Evolutionary conservation across 2,113 vertebrate genomes (phyloP), one percentile per base, ranked within the genome.

Genomic region (Rhineura floridana): DNA sequence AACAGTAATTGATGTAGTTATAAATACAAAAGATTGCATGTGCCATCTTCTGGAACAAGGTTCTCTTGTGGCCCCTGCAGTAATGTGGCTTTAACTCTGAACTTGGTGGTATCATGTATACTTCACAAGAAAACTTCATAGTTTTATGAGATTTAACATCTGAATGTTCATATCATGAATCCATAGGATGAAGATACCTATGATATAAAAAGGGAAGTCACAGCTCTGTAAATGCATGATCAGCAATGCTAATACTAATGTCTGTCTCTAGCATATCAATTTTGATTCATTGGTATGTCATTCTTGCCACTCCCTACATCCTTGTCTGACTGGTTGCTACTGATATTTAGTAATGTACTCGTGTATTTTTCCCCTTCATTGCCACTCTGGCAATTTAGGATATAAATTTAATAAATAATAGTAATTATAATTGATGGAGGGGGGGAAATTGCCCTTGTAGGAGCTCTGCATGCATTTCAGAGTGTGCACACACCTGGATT

Each of bases 1-100:
- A 97, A 95, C 90, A 96, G 95, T 94, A 95, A 96, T 96, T 96
- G 94, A 95, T 96, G 89, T 96, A 93, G 95, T 94, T 96, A 88
- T 92, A 93, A 88, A 87, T 91, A 91, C 92, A 94, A 95, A 94
- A 96, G 93, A 94, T 94, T 94, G 91, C 85, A 94, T 94, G 94
- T 92, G 90, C 55, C 85, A 94, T 91, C 87, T 93, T 94, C 92
- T 93, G 89, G 87, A 92, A 0, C 0, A 93, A 93, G 85, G 89
- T 83, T 93, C 81, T 95, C 93, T 92, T 88, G 85, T 92, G 91
- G 79, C 44, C 94, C 69, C 87, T 83, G 82, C 77, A 79, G 92
- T 94, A 96, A 90, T 91, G 94, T 84, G 83, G 86, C 92, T 91
- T 92, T 90, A 84, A n/a, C 21, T 89, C 67, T 81, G 80, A 94